Evolutionary conservation across 2,888 invertebrate species (phyloP), one percentile per base, ranked within the genome.

Genomic region (Cheilosia variabilis): DNA sequence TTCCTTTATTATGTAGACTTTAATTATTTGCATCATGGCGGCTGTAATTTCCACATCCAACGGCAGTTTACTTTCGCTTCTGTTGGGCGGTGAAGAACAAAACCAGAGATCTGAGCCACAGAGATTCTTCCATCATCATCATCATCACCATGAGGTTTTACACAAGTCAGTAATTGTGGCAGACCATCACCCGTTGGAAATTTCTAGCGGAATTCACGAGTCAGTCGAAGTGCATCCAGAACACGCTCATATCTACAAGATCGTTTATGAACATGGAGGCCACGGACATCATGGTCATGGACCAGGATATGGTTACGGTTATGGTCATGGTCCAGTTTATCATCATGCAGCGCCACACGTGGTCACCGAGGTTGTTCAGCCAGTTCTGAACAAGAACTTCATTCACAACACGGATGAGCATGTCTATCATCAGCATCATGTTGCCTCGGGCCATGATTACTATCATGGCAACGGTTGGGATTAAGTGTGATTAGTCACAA

Each of bases 11-110:
- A 6, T 7, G 6, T 27, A 83, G 82, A 83, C 65, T 45, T 37
- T 73, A 19, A 50, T 50, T 62, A 27, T 50, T 57, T 73, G 78
- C 78, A 73, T 83, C 55, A 34, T 83, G 19, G 72, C 24, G n/a
- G 17, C 82, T 34, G 22, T 78, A 55, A 50, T 83, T 34, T 13
- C 57, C 24, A 52, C 72, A 50, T 62, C 78, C 1, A 45, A 52
- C 57, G 66, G 58, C 5, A 5, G 34, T 4, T 15, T 73, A 19
- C 55, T 58, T 27, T 73, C n/a, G 6, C 17, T 3, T 19, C 47
- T 63, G 41, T 53, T 27, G n/a, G 55, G 55, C n/a, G 58, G 53
- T 19, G 47, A 13, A 4, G n/a, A 22, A 24, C 17, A 24, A 13
- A 41, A 24, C 5, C n/a, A 43, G 22, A 13, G 2, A 15, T 5